phyloP scores from a whole-genome alignment of 1,140 invertebrate species.

The Sinella curviseta region DNA sequence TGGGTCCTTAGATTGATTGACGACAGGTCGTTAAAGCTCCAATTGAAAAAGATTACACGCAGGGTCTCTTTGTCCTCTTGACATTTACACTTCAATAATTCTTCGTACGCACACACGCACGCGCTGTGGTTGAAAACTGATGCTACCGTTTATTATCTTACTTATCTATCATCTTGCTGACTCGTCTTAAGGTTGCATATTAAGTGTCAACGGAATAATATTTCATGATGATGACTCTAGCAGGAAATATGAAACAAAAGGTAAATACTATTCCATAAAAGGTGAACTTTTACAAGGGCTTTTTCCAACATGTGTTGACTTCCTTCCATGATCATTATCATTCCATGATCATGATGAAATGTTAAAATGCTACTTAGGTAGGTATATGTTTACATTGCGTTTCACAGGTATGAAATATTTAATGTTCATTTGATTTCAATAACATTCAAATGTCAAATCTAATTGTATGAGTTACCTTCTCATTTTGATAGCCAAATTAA shows the following conservation, averaged over 20 bases:
- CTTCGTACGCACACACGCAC: neutral
- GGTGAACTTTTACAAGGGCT: neutral
- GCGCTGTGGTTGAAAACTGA: too few relatives aligned
- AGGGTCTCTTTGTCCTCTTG: neutral
- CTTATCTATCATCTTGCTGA: neutral
- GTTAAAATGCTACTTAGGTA: too few relatives aligned
- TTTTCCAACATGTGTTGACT: neutral
- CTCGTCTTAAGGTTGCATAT: too few relatives aligned
- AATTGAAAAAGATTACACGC: neutral
- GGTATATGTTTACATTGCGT: neutral
- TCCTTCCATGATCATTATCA: neutral
- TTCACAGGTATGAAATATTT: neutral
- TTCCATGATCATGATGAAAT: too few relatives aligned
- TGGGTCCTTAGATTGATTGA: neutral
- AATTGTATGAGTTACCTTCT: neutral
- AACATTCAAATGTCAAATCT: neutral
- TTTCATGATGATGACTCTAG: neutral
- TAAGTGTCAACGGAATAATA: too few relatives aligned
- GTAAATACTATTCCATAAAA: neutral
- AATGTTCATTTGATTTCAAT: neutral
- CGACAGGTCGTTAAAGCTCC: neutral
- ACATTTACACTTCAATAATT: neutral
- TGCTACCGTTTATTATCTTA: neutral
- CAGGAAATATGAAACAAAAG: neutral
- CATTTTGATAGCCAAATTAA: neutral